phyloP scores from a whole-genome alignment of 2,888 invertebrate species.

The Rhingia campestris region DNA sequence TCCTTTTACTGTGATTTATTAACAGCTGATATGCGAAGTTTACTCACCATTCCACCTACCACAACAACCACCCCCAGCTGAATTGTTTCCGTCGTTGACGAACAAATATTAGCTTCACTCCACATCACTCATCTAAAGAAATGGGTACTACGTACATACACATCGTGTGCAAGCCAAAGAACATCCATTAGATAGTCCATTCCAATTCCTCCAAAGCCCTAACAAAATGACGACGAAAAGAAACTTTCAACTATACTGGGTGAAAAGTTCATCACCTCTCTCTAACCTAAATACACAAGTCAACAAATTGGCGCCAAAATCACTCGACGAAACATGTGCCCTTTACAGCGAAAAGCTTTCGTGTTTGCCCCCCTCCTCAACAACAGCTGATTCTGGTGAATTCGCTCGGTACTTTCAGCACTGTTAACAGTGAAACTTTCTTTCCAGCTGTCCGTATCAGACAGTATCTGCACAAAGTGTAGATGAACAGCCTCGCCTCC shows the following conservation, averaged over 20 bases:
- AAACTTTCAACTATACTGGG: background rate
- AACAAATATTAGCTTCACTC: conserved; percentile 37
- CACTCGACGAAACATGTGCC: background rate
- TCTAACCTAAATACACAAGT: background rate
- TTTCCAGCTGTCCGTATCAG: conserved; percentile 5
- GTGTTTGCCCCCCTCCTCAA: conserved; percentile 41
- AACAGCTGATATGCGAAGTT: conserved; percentile 48
- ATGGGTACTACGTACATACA: too few relatives aligned
- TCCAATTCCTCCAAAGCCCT: too few relatives aligned
- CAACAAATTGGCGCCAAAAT: conserved; percentile 66
- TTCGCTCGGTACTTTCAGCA: conserved; percentile 33
- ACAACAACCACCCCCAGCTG: background rate
- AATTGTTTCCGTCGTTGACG: background rate
- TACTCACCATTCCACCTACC: conserved; percentile 9
- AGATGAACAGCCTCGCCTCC: conserved; percentile 53
- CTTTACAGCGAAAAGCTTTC: conserved; percentile 48
- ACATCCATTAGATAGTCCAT: too few relatives aligned
- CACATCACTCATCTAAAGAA: too few relatives aligned
- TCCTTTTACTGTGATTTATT: conserved; percentile 52
- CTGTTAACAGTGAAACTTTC: conserved; percentile 45
- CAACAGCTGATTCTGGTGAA: conserved; percentile 55
- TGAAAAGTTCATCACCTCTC: background rate
- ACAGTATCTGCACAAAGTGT: conserved; percentile 60
- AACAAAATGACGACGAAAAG: background rate
- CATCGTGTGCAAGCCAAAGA: too few relatives aligned